Conservation (phyloP, 2,797 vertebrate genomes). For the Poeciliopsis infans region DNA sequence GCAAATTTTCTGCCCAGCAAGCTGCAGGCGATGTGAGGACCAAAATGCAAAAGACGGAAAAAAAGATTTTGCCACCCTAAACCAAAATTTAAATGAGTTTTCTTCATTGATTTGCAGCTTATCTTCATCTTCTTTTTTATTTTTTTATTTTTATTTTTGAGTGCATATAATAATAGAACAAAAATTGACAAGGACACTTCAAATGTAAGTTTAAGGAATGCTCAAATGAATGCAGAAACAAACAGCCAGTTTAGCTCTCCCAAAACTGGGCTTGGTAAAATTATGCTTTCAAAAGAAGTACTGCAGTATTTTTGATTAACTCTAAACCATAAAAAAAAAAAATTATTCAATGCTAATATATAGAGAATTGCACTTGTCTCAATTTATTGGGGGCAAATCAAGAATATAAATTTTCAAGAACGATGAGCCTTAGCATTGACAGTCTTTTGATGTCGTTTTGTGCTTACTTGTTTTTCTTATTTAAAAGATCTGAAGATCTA, state of each 20-base stretch:
- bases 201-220: neutral
- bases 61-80: constrained; percentile 29
- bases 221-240: neutral
- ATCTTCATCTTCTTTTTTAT: neutral
- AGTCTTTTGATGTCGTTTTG: neutral
- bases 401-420: neutral
- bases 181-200: neutral
- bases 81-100: constrained; percentile 12
- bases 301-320: neutral
- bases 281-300: neutral
- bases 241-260: neutral
- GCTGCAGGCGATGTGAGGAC: constrained; percentile 10
- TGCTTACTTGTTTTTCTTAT: neutral
- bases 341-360: neutral
- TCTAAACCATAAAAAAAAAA: neutral
- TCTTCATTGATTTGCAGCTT: neutral
- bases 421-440: neutral
- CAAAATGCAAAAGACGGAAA: constrained; percentile 37
- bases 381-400: neutral
- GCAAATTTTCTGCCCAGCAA: constrained; percentile 48
- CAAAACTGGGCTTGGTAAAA: neutral
- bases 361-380: neutral
- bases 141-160: neutral
- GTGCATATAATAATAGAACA: neutral
- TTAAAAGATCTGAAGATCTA: neutral